Evolutionary conservation across 2,797 vertebrate species (phyloP), one percentile per base, ranked within the genome.

Genomic region (Peromyscus aztecus): DNA sequence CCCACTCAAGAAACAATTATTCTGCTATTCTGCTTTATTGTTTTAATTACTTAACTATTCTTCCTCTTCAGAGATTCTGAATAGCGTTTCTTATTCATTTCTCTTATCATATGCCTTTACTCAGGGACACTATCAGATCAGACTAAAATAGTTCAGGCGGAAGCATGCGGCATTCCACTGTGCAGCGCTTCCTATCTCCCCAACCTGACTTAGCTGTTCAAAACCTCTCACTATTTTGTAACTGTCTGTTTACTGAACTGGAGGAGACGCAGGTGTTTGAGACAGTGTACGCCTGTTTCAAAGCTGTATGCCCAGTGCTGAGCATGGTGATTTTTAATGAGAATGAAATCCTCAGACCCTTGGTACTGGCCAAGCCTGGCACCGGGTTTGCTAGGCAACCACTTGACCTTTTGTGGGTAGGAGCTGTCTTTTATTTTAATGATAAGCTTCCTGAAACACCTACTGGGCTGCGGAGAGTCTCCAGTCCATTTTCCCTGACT

Each of bases 381-480:
- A 43, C 40, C 57, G 59, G 49, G 57, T 86, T 89, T 96, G 81
- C 69, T 91, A 69, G 77, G 49, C 86, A 94, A 90, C 94, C 31
- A 83, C 52, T 82, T 82, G 63, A 82, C 71, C 81, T 92, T 94
- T 85, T 55, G 57, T 83, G 88, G 61, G 67, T 21, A 96, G 63
- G 59, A 43, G 46, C 65, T 88, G 29, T 63, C 76, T 78, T 95
- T 73, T 89, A 80, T 90, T 93, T 90, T 88, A 83, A 31, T 77
- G 73, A 89, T 83, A 83, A 80, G 77, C 69, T 89, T 90, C 69
- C 57, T 83, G n/a, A 90, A 90, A 67, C 57, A 65, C 75, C 82
- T 90, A 61, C 49, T 34, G 86, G 95, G 27, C 59, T 94, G 91
- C 71, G 88, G 75, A 76, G 90, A 94, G 76, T 85, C 80, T 94